Base-by-base conservation (phyloP, 2,888 invertebrate species). In the Eudemis profundana region DNA sequence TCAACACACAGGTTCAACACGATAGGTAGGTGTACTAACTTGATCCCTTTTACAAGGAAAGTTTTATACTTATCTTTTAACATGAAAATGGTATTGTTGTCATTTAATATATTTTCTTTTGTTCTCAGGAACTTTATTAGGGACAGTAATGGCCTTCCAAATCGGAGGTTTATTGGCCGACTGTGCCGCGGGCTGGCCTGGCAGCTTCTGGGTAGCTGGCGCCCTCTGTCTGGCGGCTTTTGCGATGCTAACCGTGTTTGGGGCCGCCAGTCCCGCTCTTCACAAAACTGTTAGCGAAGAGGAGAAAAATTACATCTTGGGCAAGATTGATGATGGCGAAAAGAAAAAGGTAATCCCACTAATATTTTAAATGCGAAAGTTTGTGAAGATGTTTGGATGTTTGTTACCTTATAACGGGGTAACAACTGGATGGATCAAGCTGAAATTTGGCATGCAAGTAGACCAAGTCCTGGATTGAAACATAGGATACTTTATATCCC, bases 91-190 rank as follows among this genome's bases (percentile, higher is more conserved):
- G n/a, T n/a, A n/a, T n/a, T n/a, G n/a, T n/a, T n/a, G n/a, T n/a
- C n/a, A n/a, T n/a, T n/a, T n/a, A 27, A 27, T 5, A 27, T 4
- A 4, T 5, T 33, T 33, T 8, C 1, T 33, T 21, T 40, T 40
- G 2, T 14, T 47, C 33, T 1, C 15, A 63, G 63, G 63, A n/a
- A 49, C 63, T 7, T 36, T 57, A 23, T 1, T 63, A 5, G 63
- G 63, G 8, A 63, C 63, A 33, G 23, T 63, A 0, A 15, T 63
- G 10, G 36, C 63, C 2, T 63, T 63, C 21, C 63, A 63, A 57
- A 29, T 63, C 5, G 33, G 23, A 5, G 63, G 63, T 0, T 8
- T 63, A 7, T 10, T 57, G n/a, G 56, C 63, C 8, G 17, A 7
- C 1, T n/a, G 42, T 33, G 1, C 23, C 0, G 56, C 33, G 1